Evolutionary conservation across 2,113 vertebrate genomes (phyloP).

Genomic region (Mixornis gularis): DNA sequence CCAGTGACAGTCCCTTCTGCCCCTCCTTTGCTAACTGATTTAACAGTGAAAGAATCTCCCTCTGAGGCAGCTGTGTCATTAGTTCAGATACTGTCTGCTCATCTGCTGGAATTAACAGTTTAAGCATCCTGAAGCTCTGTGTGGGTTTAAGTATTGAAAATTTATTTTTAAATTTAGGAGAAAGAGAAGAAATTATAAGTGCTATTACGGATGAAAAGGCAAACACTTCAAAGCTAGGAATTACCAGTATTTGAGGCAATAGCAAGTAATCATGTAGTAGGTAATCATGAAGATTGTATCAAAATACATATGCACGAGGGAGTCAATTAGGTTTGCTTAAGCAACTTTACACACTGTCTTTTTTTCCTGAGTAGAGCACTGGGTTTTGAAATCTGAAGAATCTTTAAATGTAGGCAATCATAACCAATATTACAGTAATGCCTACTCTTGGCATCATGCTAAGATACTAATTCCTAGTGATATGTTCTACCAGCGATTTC

Average conservation of each 20-base stretch:
- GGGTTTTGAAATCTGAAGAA: not conserved
- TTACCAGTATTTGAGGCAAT: not conserved
- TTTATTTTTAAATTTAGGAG: not conserved
- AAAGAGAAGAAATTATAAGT: not conserved
- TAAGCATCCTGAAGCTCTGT: not conserved
- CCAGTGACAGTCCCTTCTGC: not conserved
- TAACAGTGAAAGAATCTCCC: not conserved
- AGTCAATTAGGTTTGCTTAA: not conserved
- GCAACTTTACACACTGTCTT: not conserved
- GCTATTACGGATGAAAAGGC: not conserved
- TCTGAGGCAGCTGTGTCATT: not conserved
- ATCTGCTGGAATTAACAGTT: not conserved
- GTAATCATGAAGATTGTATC: not conserved
- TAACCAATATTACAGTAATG: not conserved
- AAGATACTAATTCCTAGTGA: not conserved
- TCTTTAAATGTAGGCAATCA: not conserved
- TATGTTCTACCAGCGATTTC: not conserved
- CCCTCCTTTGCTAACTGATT: not conserved
- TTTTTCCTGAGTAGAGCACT: not conserved
- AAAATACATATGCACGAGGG: not conserved
- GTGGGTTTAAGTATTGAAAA: not conserved
- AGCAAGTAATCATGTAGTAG: not conserved
- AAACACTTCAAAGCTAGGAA: not conserved
- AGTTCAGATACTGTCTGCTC: not conserved
- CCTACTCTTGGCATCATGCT: not conserved